Evolutionary conservation across 2,888 invertebrate species (phyloP), one percentile per base, ranked within the genome.

Genomic region (Volucella inanis): DNA sequence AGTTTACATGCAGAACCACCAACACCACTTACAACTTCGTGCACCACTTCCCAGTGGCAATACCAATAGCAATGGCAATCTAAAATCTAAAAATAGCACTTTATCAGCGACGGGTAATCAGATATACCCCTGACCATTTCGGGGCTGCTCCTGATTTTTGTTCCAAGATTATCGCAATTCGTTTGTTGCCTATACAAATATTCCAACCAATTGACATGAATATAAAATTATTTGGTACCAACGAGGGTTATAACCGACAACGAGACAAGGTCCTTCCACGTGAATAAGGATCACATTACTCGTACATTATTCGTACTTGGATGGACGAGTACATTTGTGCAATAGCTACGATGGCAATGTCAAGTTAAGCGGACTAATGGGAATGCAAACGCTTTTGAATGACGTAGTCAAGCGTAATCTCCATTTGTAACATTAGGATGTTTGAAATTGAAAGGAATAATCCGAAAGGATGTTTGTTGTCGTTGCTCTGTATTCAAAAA

Each of bases 161-260:
- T 77, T 76, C 38, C 71, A 52, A 81, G 85, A 85, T 85, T 77
- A 85, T 85, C 76, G 62, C 85, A 85, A 85, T 77, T 85, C 85
- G 77, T 85, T 85, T 81, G 81, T 85, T 85, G 85, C 76, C 85
- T 81, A 85, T 81, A 85, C 85, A 81, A 85, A 85, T 85, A 81
- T 81, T 77, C 81, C 87, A 87, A 82, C 87, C 87, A 87, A 87
- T 87, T 87, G 87, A 87, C 87, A 87, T 87, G 84, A 87, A 87
- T 84, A 87, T 87, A 84, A 87, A 87, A 87, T 87, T 81, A 87
- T 87, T 87, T 84, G 76, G 81, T 31, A 82, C 15, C 82, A 49
- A 55, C 1, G 49, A 80, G 75, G 83, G 77, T 59, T 22, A 22
- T 22, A 22, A 22, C 22, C 22, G 22, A 22, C 22, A 22, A 22